A percentile compares a stretch with the other conserved stretches of the same genome.
Evolutionary conservation across 2,797 vertebrate genomes (phyloP).

Genomic region (Ctenopoma multispine): DNA sequence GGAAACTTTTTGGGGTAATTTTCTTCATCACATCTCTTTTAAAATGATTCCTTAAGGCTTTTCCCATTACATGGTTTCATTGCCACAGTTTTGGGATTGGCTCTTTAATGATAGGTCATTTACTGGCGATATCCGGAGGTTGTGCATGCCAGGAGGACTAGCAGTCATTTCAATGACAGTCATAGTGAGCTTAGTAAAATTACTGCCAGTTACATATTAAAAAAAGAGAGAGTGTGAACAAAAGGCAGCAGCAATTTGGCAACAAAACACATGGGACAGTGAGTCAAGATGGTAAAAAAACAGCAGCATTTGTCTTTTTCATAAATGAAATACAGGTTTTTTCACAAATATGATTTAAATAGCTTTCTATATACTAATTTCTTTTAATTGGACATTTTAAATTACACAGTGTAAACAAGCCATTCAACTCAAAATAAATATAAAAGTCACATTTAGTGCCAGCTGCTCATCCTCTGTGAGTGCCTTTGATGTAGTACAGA

Average conservation of each 20-base stretch:
- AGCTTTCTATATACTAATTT: not conserved
- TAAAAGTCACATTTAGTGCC: conserved; percentile 9
- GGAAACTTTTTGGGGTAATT: conserved; percentile 65
- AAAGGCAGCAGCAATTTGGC: conserved; percentile 15
- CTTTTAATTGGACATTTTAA: conserved; percentile 3
- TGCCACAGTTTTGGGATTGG: conserved; percentile 42
- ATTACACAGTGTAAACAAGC: not conserved
- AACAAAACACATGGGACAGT: conserved; percentile 1
- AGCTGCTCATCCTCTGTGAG: not conserved
- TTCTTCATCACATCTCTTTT: conserved; percentile 56
- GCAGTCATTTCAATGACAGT: conserved; percentile 39
- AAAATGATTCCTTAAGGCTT: conserved; percentile 65
- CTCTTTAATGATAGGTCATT: conserved; percentile 69
- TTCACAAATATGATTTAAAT: not conserved
- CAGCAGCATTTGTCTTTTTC: not conserved
- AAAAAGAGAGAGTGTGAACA: conserved; percentile 6
- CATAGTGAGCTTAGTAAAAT: conserved; percentile 22
- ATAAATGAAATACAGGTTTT: not conserved
- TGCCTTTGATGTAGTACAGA: conserved; percentile 19
- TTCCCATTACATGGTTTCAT: conserved; percentile 56
- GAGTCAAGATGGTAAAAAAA: not conserved
- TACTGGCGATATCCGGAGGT: conserved; percentile 55
- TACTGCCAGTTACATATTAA: conserved; percentile 34
- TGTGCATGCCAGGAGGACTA: conserved; percentile 28
- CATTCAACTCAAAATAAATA: conserved; percentile 18